Evolutionary conservation across 2,888 invertebrate species (phyloP).

Genomic region (Brassicogethes aeneus): DNA sequence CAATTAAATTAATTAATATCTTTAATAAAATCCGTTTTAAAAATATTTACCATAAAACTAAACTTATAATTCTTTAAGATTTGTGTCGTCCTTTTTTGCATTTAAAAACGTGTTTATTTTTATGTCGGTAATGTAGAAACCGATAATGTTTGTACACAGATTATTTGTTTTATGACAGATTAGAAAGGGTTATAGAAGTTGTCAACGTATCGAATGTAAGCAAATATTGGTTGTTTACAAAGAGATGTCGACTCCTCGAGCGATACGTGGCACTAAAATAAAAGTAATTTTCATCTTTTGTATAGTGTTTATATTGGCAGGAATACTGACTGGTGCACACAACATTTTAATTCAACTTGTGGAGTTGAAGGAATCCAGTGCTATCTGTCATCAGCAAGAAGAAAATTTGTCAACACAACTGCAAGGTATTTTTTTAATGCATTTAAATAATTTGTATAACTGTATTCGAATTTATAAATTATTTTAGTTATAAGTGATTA

Average conservation of each 20-base stretch:
- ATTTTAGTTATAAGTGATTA: constrained; percentile 49
- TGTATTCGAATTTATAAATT: too few species aligned
- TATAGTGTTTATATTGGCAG: constrained; percentile 43
- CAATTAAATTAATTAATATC: too few species aligned
- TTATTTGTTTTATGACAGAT: neutral
- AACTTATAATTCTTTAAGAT: too few species aligned
- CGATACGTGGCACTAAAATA: constrained; percentile 50
- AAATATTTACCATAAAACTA: too few species aligned
- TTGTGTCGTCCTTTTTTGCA: too few species aligned
- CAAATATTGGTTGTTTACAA: too few species aligned
- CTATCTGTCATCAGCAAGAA: constrained; percentile 49
- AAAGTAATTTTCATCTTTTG: constrained; percentile 48
- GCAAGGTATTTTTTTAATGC: constrained; percentile 45
- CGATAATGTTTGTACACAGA: neutral
- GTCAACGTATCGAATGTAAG: too few species aligned
- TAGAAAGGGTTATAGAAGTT: too few species aligned
- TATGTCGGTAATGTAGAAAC: too few species aligned
- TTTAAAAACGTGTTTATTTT: too few species aligned
- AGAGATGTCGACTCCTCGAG: constrained; percentile 46
- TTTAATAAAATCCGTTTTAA: too few species aligned
- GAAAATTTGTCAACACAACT: constrained; percentile 50
- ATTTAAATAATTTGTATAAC: too few species aligned
- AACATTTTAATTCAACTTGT: constrained; percentile 50
- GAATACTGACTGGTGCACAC: constrained; percentile 50
- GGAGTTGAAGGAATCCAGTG: constrained; percentile 44